Evolutionary conservation across 2,797 vertebrate species (phyloP).

Genomic region (Tarsius wallacei): DNA sequence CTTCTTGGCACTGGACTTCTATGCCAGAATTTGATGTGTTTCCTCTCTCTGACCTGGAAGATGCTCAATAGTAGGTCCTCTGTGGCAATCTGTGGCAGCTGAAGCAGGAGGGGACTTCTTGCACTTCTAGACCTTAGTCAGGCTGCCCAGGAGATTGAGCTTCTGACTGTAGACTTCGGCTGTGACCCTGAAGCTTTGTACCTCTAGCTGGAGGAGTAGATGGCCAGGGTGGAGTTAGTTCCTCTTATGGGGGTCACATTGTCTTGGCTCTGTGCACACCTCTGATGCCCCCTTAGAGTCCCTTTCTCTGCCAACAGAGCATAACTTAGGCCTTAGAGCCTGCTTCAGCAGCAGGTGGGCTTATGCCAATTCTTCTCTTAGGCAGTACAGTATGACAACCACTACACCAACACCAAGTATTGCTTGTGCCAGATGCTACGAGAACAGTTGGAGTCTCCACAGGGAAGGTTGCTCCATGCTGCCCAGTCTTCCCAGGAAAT

Average conservation of each 20-base stretch:
- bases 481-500: constrained; percentile 96
- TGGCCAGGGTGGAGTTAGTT: neutral
- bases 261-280: neutral
- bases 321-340: neutral
- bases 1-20: neutral
- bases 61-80: neutral
- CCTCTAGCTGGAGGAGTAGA: neutral
- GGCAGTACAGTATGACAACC: constrained; percentile 97
- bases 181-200: neutral
- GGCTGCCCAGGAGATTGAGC: neutral
- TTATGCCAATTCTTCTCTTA: constrained; percentile 86
- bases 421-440: constrained; percentile 98
- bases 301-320: neutral
- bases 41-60: neutral
- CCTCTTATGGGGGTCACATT: neutral
- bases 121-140: neutral
- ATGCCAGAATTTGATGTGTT: constrained; percentile 13
- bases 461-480: constrained; percentile 95
- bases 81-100: neutral
- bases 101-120: neutral
- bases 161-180: neutral
- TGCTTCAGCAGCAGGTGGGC: neutral
- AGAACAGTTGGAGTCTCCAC: constrained; percentile 95
- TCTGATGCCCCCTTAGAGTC: neutral
- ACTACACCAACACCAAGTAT: constrained; percentile 98